A percentile compares a stretch with the other conserved stretches of the same genome.
These are phyloP conservation scores for Lerista edwardsae DNA, from an alignment of 2,797 vertebrate species.

Conservation along the genomic window DNA sequence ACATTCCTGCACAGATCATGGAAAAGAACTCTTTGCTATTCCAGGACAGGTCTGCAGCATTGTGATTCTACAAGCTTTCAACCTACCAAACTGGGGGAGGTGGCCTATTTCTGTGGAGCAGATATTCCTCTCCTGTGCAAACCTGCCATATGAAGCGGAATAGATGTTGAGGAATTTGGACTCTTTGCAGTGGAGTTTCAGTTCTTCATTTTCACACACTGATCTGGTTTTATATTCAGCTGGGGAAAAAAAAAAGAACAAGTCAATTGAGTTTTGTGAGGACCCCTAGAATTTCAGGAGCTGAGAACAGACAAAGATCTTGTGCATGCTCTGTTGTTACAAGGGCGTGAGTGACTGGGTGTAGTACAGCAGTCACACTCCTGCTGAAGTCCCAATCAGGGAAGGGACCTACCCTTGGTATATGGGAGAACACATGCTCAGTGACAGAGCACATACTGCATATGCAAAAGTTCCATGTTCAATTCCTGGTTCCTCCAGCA, in stretches of 20 bases:
- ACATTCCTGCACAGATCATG: too few species aligned
- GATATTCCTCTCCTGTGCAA: conserved; percentile 74
- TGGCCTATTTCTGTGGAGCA: conserved; percentile 77
- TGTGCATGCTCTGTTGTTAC: conserved; percentile 34
- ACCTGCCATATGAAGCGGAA: conserved; percentile 88
- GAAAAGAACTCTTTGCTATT: not conserved
- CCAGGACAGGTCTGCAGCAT: not conserved
- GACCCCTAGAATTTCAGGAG: conserved; percentile 31
- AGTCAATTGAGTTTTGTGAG: not conserved
- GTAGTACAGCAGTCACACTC: conserved; percentile 4
- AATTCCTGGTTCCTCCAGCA: too few species aligned
- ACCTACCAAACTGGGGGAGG: conserved; percentile 86
- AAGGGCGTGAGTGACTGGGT: not conserved
- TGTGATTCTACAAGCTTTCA: not conserved
- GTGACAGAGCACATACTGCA: too few species aligned
- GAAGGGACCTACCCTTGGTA: too few species aligned
- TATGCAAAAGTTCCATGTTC: too few species aligned
- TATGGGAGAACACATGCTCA: too few species aligned
- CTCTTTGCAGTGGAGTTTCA: conserved; percentile 90
- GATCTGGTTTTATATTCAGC: conserved; percentile 91
- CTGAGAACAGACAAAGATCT: conserved; percentile 44
- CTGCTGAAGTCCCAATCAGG: conserved; percentile 25
- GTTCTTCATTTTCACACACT: conserved; percentile 87
- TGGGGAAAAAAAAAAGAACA: conserved; percentile 73
- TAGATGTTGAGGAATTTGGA: conserved; percentile 94